Percentiles rank a stretch among this genome's conserved stretches.
Conservation (phyloP, 2,888 invertebrate species). For the Chromoteleia sp. region DNA sequence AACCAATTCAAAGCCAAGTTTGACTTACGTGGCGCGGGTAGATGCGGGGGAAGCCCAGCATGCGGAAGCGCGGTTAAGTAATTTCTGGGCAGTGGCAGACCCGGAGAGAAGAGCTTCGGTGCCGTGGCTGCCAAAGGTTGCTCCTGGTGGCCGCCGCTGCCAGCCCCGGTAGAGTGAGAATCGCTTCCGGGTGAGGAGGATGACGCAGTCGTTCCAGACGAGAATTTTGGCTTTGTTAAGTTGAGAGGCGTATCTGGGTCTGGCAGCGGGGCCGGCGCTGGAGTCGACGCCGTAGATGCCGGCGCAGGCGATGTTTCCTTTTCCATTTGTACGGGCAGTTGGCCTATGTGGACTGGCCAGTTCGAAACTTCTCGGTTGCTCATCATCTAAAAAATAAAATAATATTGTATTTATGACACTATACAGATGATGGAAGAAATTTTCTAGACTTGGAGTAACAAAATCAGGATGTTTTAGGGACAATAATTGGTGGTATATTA, state of each 20-base stretch:
- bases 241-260: slow-evolving; percentile 95
- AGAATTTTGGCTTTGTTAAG: slow-evolving; percentile 92
- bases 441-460: too few relatives aligned
- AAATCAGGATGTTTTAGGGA: too few relatives aligned
- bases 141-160: slow-evolving; percentile 84
- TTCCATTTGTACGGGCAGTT: slow-evolving; percentile 80
- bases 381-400: slow-evolving; percentile 85
- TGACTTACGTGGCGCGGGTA: slow-evolving; percentile 83
- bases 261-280: slow-evolving; percentile 82
- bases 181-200: slow-evolving; percentile 85
- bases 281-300: slow-evolving; percentile 81
- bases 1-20: too few relatives aligned
- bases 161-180: slow-evolving; percentile 84
- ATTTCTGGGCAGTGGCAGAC: slow-evolving; percentile 87
- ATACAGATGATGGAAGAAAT: background rate
- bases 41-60: slow-evolving; percentile 87
- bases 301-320: slow-evolving; percentile 83
- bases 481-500: too few relatives aligned
- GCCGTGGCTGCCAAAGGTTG: slow-evolving; percentile 87
- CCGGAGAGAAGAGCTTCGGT: slow-evolving; percentile 87
- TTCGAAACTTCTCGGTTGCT: slow-evolving; percentile 85
- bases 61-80: slow-evolving; percentile 86
- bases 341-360: slow-evolving; percentile 91
- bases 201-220: slow-evolving; percentile 83
- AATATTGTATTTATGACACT: background rate